Conservation (phyloP, 2,888 invertebrate genomes). For the Clivina fossor region DNA sequence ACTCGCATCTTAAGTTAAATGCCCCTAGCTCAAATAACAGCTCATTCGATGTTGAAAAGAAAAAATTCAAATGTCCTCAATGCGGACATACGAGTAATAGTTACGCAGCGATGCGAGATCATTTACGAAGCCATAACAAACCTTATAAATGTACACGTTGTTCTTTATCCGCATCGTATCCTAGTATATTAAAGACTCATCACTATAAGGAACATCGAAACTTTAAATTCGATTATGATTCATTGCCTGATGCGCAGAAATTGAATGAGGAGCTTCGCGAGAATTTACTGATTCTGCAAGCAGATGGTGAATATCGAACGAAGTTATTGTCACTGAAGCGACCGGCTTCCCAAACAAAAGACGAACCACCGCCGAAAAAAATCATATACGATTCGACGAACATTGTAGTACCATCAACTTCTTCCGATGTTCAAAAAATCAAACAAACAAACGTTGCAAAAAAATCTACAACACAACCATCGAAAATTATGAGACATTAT, state of each 20-base stretch:
- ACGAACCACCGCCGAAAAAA: conserved; percentile 17
- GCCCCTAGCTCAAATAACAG: conserved; percentile 40
- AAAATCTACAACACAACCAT: conserved; percentile 53
- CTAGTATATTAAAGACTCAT: conserved; percentile 46
- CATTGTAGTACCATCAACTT: conserved; percentile 5
- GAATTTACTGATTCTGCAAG: conserved; percentile 20
- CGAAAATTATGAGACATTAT: conserved; percentile 35
- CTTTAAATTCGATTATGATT: conserved; percentile 44
- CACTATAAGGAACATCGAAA: conserved; percentile 46
- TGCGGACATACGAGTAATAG: conserved; percentile 49
- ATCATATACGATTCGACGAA: conserved; percentile 3
- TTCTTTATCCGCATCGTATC: conserved; percentile 45
- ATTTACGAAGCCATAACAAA: conserved; percentile 52
- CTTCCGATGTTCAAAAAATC: no score
- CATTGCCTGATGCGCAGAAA: conserved; percentile 38
- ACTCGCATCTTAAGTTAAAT: conserved; percentile 49
- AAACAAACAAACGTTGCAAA: conserved; percentile 48
- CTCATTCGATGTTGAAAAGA: conserved; percentile 36
- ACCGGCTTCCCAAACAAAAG: conserved; percentile 30
- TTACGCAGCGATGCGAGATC: conserved; percentile 48
- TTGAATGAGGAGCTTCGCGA: conserved; percentile 28
- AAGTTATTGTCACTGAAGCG: conserved; percentile 24
- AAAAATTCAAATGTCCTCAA: conserved; percentile 50
- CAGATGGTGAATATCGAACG: conserved; percentile 15
- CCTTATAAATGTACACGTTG: conserved; percentile 54